phyloP scores from a whole-genome alignment of 2,888 invertebrate genomes.

The Hypolimnas misippus region DNA sequence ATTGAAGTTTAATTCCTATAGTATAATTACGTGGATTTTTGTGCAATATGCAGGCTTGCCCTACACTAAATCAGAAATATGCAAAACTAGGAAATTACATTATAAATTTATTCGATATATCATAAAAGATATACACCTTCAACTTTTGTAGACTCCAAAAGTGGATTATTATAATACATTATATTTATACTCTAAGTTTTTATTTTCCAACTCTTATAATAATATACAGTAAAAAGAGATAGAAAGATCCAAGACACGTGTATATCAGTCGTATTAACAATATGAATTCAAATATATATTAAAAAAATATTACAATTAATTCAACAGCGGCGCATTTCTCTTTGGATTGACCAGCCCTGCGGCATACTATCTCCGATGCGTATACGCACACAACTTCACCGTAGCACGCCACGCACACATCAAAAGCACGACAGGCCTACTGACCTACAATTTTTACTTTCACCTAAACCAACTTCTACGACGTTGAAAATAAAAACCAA shows the following conservation, averaged over 20 bases:
- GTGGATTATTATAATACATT: no score
- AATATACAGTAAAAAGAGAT: no score
- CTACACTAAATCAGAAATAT: neutral
- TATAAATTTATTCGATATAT: neutral
- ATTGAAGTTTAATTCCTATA: neutral
- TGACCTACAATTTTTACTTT: conserved; percentile 79
- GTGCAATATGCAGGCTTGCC: neutral
- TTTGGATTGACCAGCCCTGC: conserved; percentile 62
- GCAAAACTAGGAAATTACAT: neutral
- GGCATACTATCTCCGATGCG: conserved; percentile 78
- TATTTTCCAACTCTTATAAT: no score
- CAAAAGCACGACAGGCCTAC: conserved; percentile 67
- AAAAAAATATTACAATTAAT: conserved; percentile 2
- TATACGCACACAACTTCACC: conserved; percentile 65
- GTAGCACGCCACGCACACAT: conserved; percentile 57
- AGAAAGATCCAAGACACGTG: no score
- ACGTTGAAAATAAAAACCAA: conserved; percentile 49
- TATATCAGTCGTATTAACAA: no score
- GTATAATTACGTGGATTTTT: neutral
- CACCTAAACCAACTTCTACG: conserved; percentile 48
- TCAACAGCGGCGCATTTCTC: conserved; percentile 75
- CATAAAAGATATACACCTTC: neutral
- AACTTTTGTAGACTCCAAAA: no score
- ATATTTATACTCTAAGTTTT: no score
- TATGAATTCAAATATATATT: neutral